These are phyloP conservation scores for Drosophila recens DNA, from an alignment of 2,888 invertebrate genomes.

Conservation along the genomic window DNA sequence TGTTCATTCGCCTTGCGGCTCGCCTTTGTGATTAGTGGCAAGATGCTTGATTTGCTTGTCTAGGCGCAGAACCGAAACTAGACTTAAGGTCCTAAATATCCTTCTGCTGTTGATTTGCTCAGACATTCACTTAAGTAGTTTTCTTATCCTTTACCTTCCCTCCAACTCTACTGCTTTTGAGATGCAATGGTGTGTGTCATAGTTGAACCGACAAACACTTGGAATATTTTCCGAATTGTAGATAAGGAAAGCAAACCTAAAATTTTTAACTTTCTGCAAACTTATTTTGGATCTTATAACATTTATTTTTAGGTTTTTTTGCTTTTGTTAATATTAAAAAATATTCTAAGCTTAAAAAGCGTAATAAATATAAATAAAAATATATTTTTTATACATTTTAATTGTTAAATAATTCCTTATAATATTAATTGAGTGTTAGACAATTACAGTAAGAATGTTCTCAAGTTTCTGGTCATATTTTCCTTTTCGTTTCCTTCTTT, in stretches of 20 bases:
- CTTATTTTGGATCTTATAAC: too few species aligned
- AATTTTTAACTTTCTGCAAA: too few species aligned
- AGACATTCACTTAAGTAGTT: conserved; percentile 37
- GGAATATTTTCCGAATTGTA: not conserved
- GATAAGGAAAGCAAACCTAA: not conserved
- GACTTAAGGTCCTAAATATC: conserved; percentile 24
- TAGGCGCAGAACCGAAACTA: conserved; percentile 20
- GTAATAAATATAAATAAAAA: too few species aligned
- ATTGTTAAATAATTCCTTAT: not conserved
- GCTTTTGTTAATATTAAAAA: too few species aligned
- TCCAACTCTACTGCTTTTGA: not conserved
- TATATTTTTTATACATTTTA: not conserved
- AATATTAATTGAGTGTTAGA: not conserved
- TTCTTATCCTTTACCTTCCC: not conserved
- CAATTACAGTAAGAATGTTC: not conserved
- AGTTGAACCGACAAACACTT: not conserved
- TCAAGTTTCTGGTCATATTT: not conserved
- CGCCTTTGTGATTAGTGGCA: conserved; percentile 67
- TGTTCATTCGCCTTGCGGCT: conserved; percentile 58
- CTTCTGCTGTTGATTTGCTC: conserved; percentile 42
- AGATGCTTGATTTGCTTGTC: conserved; percentile 64
- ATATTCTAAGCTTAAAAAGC: too few species aligned
- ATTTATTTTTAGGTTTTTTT: too few species aligned
- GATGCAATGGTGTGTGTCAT: not conserved
- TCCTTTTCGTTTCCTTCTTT: not conserved